Base-by-base conservation (phyloP, 2,888 invertebrate genomes). In the Zootermopsis nevadensis region DNA sequence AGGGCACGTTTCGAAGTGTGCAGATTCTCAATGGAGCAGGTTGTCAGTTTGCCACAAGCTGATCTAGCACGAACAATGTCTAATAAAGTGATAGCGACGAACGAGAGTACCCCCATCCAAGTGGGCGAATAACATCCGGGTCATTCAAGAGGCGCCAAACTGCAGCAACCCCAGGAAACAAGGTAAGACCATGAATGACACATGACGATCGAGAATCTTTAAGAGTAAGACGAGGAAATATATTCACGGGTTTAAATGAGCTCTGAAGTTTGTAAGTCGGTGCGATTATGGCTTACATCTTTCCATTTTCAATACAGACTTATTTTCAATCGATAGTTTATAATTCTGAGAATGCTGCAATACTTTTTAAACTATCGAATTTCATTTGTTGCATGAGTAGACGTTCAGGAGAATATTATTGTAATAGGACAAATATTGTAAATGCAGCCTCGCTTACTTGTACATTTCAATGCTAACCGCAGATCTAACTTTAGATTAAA, bases 21-120 rank as follows among this genome's bases (percentile, higher is more conserved):
- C 76, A 24, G 76, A 42, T 76, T 76, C 42, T 76, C 76, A 76
- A 76, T 76, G 76, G 76, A 76, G 76, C 48, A 42, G 42, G 76
- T 42, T 42, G 76, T 42, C 76, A 76, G 76, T 76, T 27, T 42
- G 38, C 48, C 42, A 42, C 76, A 38, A 10, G 38, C n/a, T 27
- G 76, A 42, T 35, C 76, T 19, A 42, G 48, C 33, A 12, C n/a
- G 12, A 1, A 60, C 60, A 12, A n/a, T 60, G 60, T 60, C 60
- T 60, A n/a, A n/a, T 27, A 27, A n/a, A 60, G 60, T 60, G 60
- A 60, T 60, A 27, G 48, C n/a, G 27, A 60, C 12, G 10, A 60
- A n/a, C 15, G 15, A n/a, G 8, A 8, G n/a, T 12, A 27, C n/a
- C 27, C 60, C n/a, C n/a, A 10, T 60, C 60, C 60, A 2, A 27